Base-by-base conservation (phyloP, 2,888 invertebrate species). In the Drosophila imparisetae region DNA sequence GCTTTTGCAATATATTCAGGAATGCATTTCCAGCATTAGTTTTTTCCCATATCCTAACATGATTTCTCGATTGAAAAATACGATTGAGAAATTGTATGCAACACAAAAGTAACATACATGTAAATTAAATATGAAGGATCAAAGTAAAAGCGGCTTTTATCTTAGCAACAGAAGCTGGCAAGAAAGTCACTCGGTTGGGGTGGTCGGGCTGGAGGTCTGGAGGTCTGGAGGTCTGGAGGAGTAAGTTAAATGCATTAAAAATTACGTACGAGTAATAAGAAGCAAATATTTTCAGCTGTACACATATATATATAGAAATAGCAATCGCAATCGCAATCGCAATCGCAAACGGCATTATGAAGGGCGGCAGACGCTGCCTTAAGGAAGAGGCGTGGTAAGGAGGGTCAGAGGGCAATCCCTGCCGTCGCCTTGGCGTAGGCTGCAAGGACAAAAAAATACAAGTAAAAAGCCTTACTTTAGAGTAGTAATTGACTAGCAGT, bases 171-270 rank as follows among this genome's bases (percentile, higher is more conserved):
- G 29, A 24, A 74, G 70, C 61, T 49, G 62, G 24, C 58, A 58
- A 48, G 59, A n/a, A 49, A 55, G 50, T 49, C 64, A 57, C 34
- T 45, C 45, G 34, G 4, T 4, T 6, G 45, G 1, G 32, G 13
- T 5, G 13, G 15, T 49, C 21, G 27, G 38, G 13, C 38, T 32
- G 32, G 2, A 32, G 32, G n/a, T n/a, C 13, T 10, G 15, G n/a
- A 10, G 54, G 10, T n/a, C 38, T 32, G 32, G 2, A 32, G 32
- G n/a, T n/a, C 13, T 10, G 15, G n/a, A 10, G 54, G 10, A 15
- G 36, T 24, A 18, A 18, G 61, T 30, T 72, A 76, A 79, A 60
- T 81, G 80, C 80, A 82, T 81, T 81, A 82, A 76, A 79, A 82
- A 79, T 76, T 76, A 79, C 66, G 48, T 70, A 66, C 72, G 75